These are phyloP conservation scores for Etheostoma cragini DNA, from an alignment of 2,113 vertebrate genomes.

Conservation along the genomic window DNA sequence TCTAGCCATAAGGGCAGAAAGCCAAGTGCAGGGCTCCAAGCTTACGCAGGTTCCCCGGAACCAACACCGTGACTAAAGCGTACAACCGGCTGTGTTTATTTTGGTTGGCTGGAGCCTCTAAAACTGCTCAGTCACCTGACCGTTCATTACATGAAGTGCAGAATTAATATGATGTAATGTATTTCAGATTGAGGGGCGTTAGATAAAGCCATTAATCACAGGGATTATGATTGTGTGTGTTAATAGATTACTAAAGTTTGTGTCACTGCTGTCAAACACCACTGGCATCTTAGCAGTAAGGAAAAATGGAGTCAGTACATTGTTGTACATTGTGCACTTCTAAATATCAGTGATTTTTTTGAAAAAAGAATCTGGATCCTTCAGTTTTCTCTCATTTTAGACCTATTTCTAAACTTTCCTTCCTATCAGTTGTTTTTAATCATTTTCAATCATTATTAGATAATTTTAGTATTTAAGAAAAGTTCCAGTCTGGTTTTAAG, in stretches of 20 bases:
- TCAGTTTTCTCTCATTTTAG: too few species aligned
- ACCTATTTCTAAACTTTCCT: too few species aligned
- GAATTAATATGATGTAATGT: constrained; percentile 42
- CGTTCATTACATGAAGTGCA: constrained; percentile 44
- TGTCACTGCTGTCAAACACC: constrained; percentile 9
- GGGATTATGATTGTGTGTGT: constrained; percentile 9
- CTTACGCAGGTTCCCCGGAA: constrained; percentile 56
- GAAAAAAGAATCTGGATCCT: too few species aligned
- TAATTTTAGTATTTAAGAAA: too few species aligned
- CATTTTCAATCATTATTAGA: too few species aligned
- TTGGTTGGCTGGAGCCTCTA: constrained; percentile 47
- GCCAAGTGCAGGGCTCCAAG: constrained; percentile 68
- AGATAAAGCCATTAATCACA: constrained; percentile 4
- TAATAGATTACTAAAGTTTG: not conserved
- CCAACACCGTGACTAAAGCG: constrained; percentile 55
- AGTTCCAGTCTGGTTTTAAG: too few species aligned
- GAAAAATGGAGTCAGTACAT: not conserved
- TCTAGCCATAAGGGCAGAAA: constrained; percentile 57
- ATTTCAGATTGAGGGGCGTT: constrained; percentile 14
- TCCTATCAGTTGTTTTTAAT: too few species aligned
- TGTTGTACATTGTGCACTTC: too few species aligned
- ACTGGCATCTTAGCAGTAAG: constrained; percentile 1
- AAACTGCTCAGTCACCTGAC: constrained; percentile 61
- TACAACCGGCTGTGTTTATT: constrained; percentile 65
- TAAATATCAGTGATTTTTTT: not conserved